Evolutionary conservation across 2,113 vertebrate species (phyloP), one percentile per base, ranked within the genome.

Genomic region (Hippopotamus amphibius): DNA sequence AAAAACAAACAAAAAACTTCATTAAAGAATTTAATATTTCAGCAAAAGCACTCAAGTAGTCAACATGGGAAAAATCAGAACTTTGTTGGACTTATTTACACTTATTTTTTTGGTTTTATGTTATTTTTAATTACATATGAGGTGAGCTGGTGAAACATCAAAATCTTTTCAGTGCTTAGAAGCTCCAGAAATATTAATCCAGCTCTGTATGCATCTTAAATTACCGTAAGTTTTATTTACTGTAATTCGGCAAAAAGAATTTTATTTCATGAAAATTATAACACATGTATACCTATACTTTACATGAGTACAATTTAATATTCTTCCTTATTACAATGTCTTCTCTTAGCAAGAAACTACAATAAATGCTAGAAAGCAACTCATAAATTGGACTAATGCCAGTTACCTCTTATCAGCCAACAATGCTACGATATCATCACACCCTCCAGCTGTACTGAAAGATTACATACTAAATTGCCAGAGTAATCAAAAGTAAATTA

Each of bases 341-440:
- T 95, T 89, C 68, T 93, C 33, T 85, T 94, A 95, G 41, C 96
- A 98, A 93, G 96, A 98, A 97, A 81, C 65, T 96, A 81, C 69
- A 98, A 98, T 96, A 98, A 97, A 97, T 97, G 87, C 97, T 95
- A 97, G 96, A 97, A 98, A 97, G 86, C 92, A 71, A 96, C 92
- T 94, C 86, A 95, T 88, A 72, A 96, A 82, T 55, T 98, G 98
- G 96, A 97, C 55, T 59, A 17, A 96, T 96, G 97, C 97, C 97
- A 98, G 55, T 72, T 98, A 59, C 77, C 41, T 76, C 66, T 97
- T 98, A 97, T 97, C 96, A 92, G 50, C 57, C 68, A 97, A 84
- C 43, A 96, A n/a, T 55, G 55, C 83, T 95, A 86, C 28, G 88
- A 59, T 83, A 86, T 77, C 65, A 95, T 91, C 92, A 88, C 24